These are phyloP conservation scores for Lepus timidus DNA, from an alignment of 2,113 vertebrate genomes.

Conservation along the genomic window DNA sequence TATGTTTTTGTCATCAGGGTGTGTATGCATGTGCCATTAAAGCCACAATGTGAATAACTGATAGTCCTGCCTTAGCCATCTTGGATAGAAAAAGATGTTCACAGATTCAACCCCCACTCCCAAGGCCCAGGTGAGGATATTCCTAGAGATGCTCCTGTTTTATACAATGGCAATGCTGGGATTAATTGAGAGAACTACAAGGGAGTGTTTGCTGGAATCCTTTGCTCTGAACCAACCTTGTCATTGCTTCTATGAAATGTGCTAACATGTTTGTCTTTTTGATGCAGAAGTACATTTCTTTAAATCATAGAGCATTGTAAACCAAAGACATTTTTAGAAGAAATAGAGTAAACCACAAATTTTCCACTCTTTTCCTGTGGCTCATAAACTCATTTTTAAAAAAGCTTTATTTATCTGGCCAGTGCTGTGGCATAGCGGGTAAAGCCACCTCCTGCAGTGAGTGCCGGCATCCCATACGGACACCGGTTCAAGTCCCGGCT, in stretches of 20 bases:
- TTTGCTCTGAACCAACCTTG: not conserved
- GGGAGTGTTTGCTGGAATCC: not conserved
- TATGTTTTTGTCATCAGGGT: not conserved
- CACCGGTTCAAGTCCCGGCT: too few species aligned
- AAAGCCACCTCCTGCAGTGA: too few species aligned
- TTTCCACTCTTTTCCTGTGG: not conserved
- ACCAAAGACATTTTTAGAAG: not conserved
- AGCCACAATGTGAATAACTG: not conserved
- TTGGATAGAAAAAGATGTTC: not conserved
- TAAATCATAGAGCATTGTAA: constrained; percentile 10
- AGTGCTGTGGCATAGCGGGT: too few species aligned
- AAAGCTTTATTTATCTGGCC: too few species aligned
- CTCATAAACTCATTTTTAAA: not conserved
- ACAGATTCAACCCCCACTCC: not conserved
- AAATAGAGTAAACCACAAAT: not conserved
- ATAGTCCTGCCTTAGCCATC: not conserved
- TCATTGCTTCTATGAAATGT: not conserved
- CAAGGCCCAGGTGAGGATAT: not conserved
- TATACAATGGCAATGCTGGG: not conserved
- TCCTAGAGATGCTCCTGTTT: not conserved
- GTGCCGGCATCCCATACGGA: too few species aligned
- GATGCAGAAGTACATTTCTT: constrained; percentile 1
- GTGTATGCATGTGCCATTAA: not conserved
- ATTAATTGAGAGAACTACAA: not conserved
- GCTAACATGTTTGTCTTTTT: not conserved